These are phyloP conservation scores for Ormyrus pomaceus DNA, from an alignment of 2,888 invertebrate genomes.

Conservation along the genomic window DNA sequence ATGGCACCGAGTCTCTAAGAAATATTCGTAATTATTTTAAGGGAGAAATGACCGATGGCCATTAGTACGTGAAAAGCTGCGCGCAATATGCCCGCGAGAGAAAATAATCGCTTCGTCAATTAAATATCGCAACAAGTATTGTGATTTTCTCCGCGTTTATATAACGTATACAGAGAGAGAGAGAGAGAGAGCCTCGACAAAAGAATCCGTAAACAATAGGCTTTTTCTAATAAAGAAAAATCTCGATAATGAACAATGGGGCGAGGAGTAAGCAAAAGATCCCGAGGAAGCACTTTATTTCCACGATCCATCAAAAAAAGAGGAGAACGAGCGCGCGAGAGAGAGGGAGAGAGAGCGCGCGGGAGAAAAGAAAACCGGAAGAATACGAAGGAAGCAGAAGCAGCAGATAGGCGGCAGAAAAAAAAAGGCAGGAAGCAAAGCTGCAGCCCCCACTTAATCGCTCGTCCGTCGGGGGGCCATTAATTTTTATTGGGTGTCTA, in stretches of 20 bases:
- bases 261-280: neutral
- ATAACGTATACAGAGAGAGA: too few species aligned
- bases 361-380: neutral
- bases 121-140: conserved; percentile 1
- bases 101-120: neutral
- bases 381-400: neutral
- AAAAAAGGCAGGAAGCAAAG: neutral
- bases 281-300: neutral
- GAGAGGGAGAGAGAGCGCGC: neutral
- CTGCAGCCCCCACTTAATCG: conserved; percentile 28
- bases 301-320: conserved; percentile 12
- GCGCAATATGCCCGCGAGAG: neutral
- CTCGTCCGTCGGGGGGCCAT: conserved; percentile 28
- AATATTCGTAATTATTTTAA: conserved; percentile 5
- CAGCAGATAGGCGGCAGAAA: neutral
- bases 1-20: neutral
- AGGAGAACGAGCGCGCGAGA: neutral
- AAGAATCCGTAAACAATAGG: conserved; percentile 21
- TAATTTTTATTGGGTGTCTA: conserved; percentile 50
- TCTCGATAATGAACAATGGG: conserved; percentile 23
- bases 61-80: neutral
- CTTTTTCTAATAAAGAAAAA: conserved; percentile 3
- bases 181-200: neutral
- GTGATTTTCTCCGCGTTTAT: neutral
- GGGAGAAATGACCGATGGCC: neutral